Base-by-base conservation (phyloP, 2,888 invertebrate species). In the Macaria notata region DNA sequence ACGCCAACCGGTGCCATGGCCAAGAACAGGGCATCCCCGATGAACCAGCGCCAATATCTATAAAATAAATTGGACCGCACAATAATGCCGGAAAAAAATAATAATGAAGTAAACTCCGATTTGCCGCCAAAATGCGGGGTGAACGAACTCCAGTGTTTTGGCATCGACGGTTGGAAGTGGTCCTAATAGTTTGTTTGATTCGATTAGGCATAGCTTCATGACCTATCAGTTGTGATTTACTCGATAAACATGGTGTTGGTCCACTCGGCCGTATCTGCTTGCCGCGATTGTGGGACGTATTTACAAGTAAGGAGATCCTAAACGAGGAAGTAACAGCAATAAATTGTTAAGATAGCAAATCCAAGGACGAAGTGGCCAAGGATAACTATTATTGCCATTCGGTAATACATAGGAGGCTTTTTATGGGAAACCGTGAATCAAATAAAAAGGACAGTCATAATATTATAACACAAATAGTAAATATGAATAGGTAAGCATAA, bases 11-110 rank as follows among this genome's bases (percentile, higher is more conserved):
- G 82, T 87, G 81, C 88, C 90, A 90, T 82, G 91, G 91, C 90
- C 90, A 90, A 90, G 89, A 85, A 85, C 88, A 87, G 69, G 90
- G 89, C 81, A 86, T 88, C 89, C 90, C 89, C 85, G 78, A 83
- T 89, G 90, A 89, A 87, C 86, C 86, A 79, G 83, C 78, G 90
- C 90, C 91, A 91, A 91, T 90, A 89, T 90, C 91, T 90, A 91
- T 91, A 89, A 91, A 91, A 91, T 86, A 90, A 91, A 91, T 91
- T 84, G 83, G 84, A 83, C 76, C 81, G 73, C 73, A 59, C 56
- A 82, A 83, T 84, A 84, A 84, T 79, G 77, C 75, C 76, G 75
- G 74, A 84, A 87, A 88, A 86, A 89, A 88, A 81, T 73, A 81
- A 84, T 88, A 86, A 88, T 86, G 83, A 86, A 84, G 89, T 80